phyloP scores from a whole-genome alignment of 1,140 invertebrate genomes.

The Hestina assimilis region DNA sequence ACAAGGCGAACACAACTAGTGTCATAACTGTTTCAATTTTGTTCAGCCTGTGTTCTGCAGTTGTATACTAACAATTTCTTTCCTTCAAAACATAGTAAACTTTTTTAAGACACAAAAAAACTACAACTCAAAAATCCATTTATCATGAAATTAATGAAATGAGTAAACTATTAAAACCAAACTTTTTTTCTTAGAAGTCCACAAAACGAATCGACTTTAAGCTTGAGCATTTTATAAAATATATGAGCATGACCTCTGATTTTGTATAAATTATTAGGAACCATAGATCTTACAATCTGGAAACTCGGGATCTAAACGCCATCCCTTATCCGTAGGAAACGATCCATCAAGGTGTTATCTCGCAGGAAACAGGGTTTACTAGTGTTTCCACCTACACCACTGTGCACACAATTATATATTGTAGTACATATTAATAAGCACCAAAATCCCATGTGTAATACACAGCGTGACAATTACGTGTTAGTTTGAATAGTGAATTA shows the following conservation, averaged over 20 bases:
- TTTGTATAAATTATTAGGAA: conserved; percentile 6
- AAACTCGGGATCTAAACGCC: conserved; percentile 28
- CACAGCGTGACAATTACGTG: conserved; percentile 1
- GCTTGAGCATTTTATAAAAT: neutral
- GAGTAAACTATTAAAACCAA: too few relatives aligned
- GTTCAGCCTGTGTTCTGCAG: too few relatives aligned
- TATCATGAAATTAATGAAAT: too few relatives aligned
- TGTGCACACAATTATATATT: conserved; percentile 10
- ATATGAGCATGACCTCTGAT: neutral
- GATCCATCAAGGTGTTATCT: conserved; percentile 45
- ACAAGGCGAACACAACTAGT: too few relatives aligned
- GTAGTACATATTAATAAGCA: neutral
- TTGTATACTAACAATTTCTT: too few relatives aligned
- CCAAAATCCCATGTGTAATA: neutral
- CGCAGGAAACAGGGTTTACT: conserved; percentile 40
- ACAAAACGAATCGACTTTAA: neutral
- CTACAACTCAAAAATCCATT: too few relatives aligned
- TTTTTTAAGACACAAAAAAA: too few relatives aligned
- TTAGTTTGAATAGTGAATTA: conserved; percentile 19
- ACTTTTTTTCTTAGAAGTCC: neutral
- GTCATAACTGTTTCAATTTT: too few relatives aligned
- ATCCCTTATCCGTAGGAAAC: conserved; percentile 45
- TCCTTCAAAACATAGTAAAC: too few relatives aligned
- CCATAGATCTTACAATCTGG: conserved; percentile 28
- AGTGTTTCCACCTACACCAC: conserved; percentile 26